These are phyloP conservation scores for Cossypha niveicapilla DNA, from an alignment of 2,797 vertebrate species.

Conservation along the genomic window DNA sequence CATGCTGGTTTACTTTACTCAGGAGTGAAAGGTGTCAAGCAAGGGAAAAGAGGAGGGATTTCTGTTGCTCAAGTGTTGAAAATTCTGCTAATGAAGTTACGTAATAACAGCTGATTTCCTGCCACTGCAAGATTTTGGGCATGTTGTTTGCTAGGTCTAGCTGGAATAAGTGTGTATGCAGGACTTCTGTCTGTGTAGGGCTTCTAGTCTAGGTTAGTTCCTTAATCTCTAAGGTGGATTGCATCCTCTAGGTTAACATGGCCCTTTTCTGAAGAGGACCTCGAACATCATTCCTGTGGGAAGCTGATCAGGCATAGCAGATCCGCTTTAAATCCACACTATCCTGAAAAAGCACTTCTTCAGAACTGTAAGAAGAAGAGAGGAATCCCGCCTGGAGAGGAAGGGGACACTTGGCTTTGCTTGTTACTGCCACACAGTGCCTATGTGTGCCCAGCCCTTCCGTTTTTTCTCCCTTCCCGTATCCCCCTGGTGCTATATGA, in stretches of 20 bases:
- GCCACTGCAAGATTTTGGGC: neutral
- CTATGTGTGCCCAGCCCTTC: neutral
- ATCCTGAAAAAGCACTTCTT: neutral
- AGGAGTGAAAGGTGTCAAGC: neutral
- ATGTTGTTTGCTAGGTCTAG: neutral
- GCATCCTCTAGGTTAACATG: neutral
- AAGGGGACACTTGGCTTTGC: accelerated
- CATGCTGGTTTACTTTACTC: neutral
- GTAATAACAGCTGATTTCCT: neutral
- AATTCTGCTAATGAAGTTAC: neutral
- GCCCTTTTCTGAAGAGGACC: neutral
- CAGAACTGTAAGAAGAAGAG: neutral
- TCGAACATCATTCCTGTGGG: neutral
- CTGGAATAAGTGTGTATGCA: neutral
- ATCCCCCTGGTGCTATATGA: neutral
- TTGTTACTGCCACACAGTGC: neutral
- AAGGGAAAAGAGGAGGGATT: neutral
- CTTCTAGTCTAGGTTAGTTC: neutral
- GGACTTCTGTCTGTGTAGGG: neutral
- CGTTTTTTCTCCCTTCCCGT: neutral
- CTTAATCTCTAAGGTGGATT: neutral
- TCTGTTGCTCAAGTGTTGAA: neutral
- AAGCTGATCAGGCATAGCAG: neutral
- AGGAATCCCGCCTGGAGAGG: neutral
- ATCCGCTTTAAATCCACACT: neutral